Evolutionary conservation across 2,888 invertebrate genomes (phyloP), one percentile per base, ranked within the genome.

Genomic region (Nomada hirtipes): DNA sequence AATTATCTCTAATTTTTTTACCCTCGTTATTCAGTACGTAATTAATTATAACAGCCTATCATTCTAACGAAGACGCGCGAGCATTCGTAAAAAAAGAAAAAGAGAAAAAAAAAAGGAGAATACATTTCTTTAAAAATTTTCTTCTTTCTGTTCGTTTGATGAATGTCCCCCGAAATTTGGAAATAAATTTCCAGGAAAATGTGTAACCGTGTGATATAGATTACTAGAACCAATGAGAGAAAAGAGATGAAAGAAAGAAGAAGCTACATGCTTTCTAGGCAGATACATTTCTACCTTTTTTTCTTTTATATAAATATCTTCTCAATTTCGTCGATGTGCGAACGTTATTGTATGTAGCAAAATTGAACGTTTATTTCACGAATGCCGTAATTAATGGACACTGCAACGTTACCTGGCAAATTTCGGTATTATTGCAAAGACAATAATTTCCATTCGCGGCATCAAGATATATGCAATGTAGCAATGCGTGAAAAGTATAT

Each of bases 381-480:
- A 72, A 75, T 53, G 64, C 63, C 23, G n/a, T 63, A 50, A 63
- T 74, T 69, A 82, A 79, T 79, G 3, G 69, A 85, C 76, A 73
- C 60, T 70, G 79, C 85, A 74, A 65, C 26, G 83, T 83, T 81
- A 88, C 88, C 82, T 85, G 83, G 85, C 74, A 76, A 83, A 75
- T 81, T 85, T 83, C 86, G 82, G 64, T 78, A 86, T 88, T 68
- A 70, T 89, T 84, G 18, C 75, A 69, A 83, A 64, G 88, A 89
- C 88, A 89, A 89, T 89, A 89, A 89, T 89, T 89, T 89, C 15
- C 67, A 85, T 85, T 85, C 82, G 52, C 63, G 71, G 67, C 47
- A 65, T 78, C 67, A 67, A 36, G 68, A 67, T 57, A 67, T 57
- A 26, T 59, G 69, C 64, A 55, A 52, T 29, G 55, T n/a, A 18